A percentile compares a stretch with the other conserved stretches of the same genome.
These are phyloP conservation scores for Ormyrus pomaceus DNA, from an alignment of 2,888 invertebrate species.

Conservation along the genomic window DNA sequence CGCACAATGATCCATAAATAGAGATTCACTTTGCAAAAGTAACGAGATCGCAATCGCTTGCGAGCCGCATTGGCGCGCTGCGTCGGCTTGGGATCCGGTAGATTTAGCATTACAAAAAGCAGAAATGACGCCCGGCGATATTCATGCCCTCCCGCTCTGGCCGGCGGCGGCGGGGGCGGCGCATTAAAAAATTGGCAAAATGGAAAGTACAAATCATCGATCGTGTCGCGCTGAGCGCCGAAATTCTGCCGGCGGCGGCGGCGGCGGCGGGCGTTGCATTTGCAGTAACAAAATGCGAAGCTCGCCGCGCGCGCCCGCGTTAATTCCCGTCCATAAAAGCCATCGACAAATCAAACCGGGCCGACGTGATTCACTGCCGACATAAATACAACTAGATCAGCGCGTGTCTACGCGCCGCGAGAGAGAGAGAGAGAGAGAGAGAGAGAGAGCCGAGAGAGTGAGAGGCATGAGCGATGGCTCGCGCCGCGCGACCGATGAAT, in stretches of 20 bases:
- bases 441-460: constrained; percentile 6
- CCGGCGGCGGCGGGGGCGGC: constrained; percentile 47
- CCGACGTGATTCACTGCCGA: constrained; percentile 74
- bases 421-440: constrained; percentile 14
- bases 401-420: constrained; percentile 65
- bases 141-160: neutral
- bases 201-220: constrained; percentile 72
- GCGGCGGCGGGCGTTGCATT: constrained; percentile 18
- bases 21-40: constrained; percentile 54
- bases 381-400: constrained; percentile 75
- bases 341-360: constrained; percentile 74
- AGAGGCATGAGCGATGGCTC: constrained; percentile 72
- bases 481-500: constrained; percentile 58
- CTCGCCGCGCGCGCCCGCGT: constrained; percentile 64
- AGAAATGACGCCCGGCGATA: constrained; percentile 45
- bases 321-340: constrained; percentile 75
- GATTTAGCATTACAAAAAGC: constrained; percentile 58
- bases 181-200: constrained; percentile 70
- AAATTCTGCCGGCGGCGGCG: constrained; percentile 9
- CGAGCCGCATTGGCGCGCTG: neutral
- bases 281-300: constrained; percentile 73
- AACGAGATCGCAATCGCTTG: constrained; percentile 37
- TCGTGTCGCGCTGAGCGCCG: constrained; percentile 52
- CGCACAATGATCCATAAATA: constrained; percentile 45
- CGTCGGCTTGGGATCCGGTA: constrained; percentile 20